Evolutionary conservation across 1,140 invertebrate species (phyloP), one percentile per base, ranked within the genome.

Genomic region (Caenorhabditis inopinata): DNA sequence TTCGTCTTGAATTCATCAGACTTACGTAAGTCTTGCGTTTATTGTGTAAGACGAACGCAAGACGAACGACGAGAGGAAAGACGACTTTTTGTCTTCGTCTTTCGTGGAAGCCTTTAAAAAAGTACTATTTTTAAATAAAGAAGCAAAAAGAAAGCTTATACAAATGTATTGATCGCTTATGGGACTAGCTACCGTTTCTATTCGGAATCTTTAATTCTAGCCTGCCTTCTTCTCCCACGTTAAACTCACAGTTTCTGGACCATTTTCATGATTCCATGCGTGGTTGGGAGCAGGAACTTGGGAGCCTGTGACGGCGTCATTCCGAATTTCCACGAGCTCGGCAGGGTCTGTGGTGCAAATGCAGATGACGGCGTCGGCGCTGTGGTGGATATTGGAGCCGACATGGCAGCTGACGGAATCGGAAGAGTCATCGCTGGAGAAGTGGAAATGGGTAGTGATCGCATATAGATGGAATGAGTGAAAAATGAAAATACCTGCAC

Each of bases 251-350:
- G 21, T n/a, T 62, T 62, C 27, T 62, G 53, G 4, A 62, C 53
- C 27, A 62, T 62, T 62, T 62, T 62, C 27, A 62, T 62, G 53
- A 62, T 62, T 32, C 53, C 53, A 35, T 62, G 53, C 35, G 53
- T 62, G 14, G 53, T 32, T 32, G 53, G 53, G n/a, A 62, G 27
- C 3, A 62, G 14, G 11, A 62, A 32, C 35, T 62, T 62, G 25
- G 53, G 16, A 1, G 27, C 53, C 1, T 18, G 12, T 0, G 25
- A 16, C 27, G 12, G 53, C 16, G 5, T 14, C 21, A 62, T 62
- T 32, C 53, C 53, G 4, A 62, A 0, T 62, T 62, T 62, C 53
- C 53, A 62, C 3, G 53, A 16, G 23, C 35, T 62, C n/a, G 27
- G 27, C 25, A 62, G 23, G 7, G 25, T 62, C 35, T 29, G 53